phyloP scores from a whole-genome alignment of 2,888 invertebrate genomes.

The Lamellibrachia columna region DNA sequence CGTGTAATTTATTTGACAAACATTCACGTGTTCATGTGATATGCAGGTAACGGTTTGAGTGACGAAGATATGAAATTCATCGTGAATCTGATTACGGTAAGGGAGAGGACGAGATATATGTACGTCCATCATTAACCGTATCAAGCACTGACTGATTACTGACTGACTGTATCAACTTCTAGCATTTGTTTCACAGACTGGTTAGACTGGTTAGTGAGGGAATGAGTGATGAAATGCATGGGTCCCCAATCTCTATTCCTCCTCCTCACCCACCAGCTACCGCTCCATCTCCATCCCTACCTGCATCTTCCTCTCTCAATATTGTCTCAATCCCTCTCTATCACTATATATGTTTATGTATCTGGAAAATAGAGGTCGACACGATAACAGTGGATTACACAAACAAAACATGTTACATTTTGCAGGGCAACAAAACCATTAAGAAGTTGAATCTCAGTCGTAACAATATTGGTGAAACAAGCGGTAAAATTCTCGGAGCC shows the following conservation, averaged over 20 bases:
- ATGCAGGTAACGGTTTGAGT: not conserved
- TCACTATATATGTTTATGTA: no score
- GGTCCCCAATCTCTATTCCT: not conserved
- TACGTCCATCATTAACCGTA: not conserved
- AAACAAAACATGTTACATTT: not conserved
- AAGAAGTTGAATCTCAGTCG: not conserved
- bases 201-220: not conserved
- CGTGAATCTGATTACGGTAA: not conserved
- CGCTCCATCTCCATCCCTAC: no score
- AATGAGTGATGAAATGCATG: not conserved
- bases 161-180: not conserved
- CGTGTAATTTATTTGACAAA: not conserved
- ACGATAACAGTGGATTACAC: no score
- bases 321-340: no score
- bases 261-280: no score
- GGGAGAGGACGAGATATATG: not conserved
- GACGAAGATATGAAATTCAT: not conserved
- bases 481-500: not conserved
- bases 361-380: no score
- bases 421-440: not conserved
- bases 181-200: not conserved
- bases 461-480: not conserved
- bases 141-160: not conserved
- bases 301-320: no score
- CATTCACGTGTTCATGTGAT: not conserved